These are phyloP conservation scores for Liposcelis brunnea DNA, from an alignment of 2,888 invertebrate genomes.

Conservation along the genomic window DNA sequence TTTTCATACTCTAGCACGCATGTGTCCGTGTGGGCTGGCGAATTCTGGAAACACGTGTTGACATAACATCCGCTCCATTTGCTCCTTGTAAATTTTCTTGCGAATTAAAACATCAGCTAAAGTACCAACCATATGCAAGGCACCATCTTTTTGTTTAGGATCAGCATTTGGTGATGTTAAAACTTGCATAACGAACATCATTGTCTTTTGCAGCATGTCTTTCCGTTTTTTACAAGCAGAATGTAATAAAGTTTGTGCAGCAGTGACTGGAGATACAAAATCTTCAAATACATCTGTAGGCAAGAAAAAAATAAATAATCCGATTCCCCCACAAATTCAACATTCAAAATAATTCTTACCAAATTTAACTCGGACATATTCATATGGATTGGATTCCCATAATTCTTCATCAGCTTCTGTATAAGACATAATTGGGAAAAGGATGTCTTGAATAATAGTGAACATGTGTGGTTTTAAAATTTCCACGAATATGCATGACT, in stretches of 20 bases:
- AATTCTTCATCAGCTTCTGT: constrained; percentile 86
- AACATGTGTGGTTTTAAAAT: constrained; percentile 91
- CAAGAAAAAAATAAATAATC: constrained; percentile 8
- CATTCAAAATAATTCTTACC: constrained; percentile 38
- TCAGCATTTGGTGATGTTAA: constrained; percentile 45
- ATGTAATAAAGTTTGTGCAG: constrained; percentile 78
- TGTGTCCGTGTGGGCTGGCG: constrained; percentile 62
- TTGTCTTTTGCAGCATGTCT: constrained; percentile 83
- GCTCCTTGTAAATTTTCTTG: constrained; percentile 81
- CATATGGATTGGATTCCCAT: constrained; percentile 91
- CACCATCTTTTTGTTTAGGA: constrained; percentile 84
- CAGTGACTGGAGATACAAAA: constrained; percentile 86
- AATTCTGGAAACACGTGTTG: constrained; percentile 92
- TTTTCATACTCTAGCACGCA: constrained; percentile 59
- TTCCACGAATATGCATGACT: constrained; percentile 91
- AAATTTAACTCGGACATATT: constrained; percentile 92
- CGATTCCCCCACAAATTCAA: constrained; percentile 12
- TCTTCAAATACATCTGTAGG: constrained; percentile 84
- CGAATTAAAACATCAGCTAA: constrained; percentile 80
- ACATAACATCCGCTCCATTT: constrained; percentile 78
- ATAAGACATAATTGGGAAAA: constrained; percentile 94
- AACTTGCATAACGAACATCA: constrained; percentile 80
- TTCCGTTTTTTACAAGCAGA: constrained; percentile 86
- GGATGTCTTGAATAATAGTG: constrained; percentile 80
- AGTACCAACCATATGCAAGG: constrained; percentile 90